Conservation (phyloP, 2,113 vertebrate species). For the Microcebus tavaratra region DNA sequence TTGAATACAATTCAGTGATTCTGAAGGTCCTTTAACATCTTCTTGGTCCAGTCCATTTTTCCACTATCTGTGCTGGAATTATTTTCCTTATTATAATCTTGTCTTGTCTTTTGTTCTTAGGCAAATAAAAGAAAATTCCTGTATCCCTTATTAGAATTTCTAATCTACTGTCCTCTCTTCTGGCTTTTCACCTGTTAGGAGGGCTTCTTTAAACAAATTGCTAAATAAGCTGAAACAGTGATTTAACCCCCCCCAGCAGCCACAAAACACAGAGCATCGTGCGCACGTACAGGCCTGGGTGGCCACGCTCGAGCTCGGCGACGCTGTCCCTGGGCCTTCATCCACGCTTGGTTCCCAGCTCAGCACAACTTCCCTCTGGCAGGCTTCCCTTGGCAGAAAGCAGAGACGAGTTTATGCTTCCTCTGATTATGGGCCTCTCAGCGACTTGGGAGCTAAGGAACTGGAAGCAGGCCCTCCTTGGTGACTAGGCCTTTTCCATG, state of each 20-base stretch:
- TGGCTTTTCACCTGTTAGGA: not conserved
- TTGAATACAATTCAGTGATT: not conserved
- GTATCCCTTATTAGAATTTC: not conserved
- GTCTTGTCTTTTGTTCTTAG: not conserved
- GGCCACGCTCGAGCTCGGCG: not conserved
- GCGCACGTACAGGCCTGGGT: not conserved
- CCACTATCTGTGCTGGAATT: not conserved
- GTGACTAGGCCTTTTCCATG: not conserved
- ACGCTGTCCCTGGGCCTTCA: not conserved
- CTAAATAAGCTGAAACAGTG: not conserved
- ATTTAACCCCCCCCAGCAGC: not conserved
- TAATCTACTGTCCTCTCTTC: not conserved
- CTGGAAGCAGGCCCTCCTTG: not conserved
- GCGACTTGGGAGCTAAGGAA: not conserved
- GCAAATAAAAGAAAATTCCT: not conserved
- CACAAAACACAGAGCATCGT: not conserved
- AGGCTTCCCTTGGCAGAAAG: not conserved
- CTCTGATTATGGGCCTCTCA: not conserved
- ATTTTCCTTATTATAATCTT: not conserved
- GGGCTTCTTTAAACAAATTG: not conserved
- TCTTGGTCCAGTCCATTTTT: not conserved
- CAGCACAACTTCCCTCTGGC: not conserved
- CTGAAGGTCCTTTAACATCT: not conserved
- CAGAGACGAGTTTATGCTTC: not conserved
- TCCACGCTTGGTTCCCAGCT: not conserved